Conservation (phyloP, 2,888 invertebrate species). For the Petrolisthes manimaculis region DNA sequence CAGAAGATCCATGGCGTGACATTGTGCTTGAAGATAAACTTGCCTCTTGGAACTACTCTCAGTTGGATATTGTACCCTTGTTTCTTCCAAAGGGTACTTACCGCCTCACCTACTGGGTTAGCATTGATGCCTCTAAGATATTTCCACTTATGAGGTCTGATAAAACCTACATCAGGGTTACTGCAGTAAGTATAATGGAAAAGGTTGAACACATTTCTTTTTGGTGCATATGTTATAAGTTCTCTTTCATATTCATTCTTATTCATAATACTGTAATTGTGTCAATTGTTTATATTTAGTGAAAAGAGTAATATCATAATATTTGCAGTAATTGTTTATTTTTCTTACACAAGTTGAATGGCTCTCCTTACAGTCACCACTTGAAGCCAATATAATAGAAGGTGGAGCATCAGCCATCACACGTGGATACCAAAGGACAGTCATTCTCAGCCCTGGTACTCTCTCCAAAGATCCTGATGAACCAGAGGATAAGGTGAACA, state of each 20-base stretch:
- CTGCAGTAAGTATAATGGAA: slow-evolving; percentile 26
- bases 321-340: no score
- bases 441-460: slow-evolving; percentile 68
- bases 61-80: slow-evolving; percentile 24
- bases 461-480: slow-evolving; percentile 70
- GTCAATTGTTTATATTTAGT: no score
- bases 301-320: no score
- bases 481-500: slow-evolving; percentile 66
- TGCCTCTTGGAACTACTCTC: slow-evolving; percentile 56
- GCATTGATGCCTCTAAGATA: slow-evolving; percentile 45
- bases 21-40: slow-evolving; percentile 24
- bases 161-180: slow-evolving; percentile 35
- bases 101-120: slow-evolving; percentile 39
- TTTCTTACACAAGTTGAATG: not conserved
- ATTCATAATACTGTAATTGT: no score
- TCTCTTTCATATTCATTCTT: no score
- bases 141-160: slow-evolving; percentile 41
- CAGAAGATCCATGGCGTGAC: slow-evolving; percentile 17
- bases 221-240: no score
- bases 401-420: slow-evolving; percentile 68
- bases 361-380: slow-evolving; percentile 68
- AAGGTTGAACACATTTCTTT: no score
- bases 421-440: slow-evolving; percentile 67
- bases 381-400: slow-evolving; percentile 68
- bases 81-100: slow-evolving; percentile 50